Percentiles rank a stretch among this genome's conserved stretches.
These are phyloP conservation scores for Chirona hameri DNA, from an alignment of 2,888 invertebrate genomes.

Conservation along the genomic window DNA sequence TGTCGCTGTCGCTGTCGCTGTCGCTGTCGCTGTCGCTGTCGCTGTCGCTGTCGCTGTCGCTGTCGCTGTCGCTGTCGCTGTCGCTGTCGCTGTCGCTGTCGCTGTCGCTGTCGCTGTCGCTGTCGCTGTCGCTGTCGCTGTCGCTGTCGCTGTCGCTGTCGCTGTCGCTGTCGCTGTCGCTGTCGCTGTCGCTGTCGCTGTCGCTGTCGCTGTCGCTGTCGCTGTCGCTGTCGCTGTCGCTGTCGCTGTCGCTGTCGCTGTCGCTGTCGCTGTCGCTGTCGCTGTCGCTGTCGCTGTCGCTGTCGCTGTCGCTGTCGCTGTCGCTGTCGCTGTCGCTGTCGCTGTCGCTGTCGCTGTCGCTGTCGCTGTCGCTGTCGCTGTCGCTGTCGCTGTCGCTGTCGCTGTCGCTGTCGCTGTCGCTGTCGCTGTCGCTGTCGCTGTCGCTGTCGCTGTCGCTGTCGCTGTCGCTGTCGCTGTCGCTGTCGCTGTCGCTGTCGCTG, in stretches of 20 bases:
- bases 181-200: neutral
- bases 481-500: neutral
- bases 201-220: neutral
- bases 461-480: neutral
- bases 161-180: neutral
- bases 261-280: neutral
- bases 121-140: neutral
- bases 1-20: neutral
- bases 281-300: neutral
- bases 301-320: neutral
- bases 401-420: neutral
- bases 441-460: neutral
- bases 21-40: neutral
- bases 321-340: neutral
- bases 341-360: neutral
- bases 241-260: neutral
- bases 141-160: neutral
- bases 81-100: neutral
- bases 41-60: neutral
- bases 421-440: neutral
- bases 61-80: neutral
- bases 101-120: neutral
- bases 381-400: neutral
- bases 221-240: neutral
- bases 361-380: neutral